Evolutionary conservation across 1,140 invertebrate species (phyloP).

Genomic region (Octopus bimaculoides): DNA sequence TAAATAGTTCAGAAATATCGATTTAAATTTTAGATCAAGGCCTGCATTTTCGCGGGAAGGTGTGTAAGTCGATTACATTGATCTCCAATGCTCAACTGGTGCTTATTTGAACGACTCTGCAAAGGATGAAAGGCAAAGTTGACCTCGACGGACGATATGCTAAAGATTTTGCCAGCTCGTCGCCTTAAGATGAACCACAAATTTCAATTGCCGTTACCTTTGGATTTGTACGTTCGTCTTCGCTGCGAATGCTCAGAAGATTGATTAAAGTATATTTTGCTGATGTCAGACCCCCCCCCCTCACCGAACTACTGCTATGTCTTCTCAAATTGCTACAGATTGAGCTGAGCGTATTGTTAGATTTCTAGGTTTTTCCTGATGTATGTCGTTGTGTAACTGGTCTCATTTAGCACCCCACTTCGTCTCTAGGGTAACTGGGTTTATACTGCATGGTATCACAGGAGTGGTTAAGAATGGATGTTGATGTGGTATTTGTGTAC

Average conservation of each 20-base stretch:
- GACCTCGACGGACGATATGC: too few relatives aligned
- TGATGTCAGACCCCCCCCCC: not conserved
- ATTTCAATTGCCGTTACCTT: not conserved
- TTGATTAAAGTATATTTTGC: not conserved
- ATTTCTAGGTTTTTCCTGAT: not conserved
- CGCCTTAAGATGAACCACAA: too few relatives aligned
- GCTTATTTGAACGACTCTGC: too few relatives aligned
- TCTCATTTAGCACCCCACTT: not conserved
- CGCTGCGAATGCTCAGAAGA: not conserved
- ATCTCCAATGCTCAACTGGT: too few relatives aligned
- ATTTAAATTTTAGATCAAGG: not conserved
- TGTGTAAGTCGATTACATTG: too few relatives aligned
- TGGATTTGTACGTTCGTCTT: conserved; percentile 14
- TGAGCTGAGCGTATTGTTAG: not conserved
- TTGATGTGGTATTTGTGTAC: not conserved
- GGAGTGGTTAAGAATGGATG: not conserved
- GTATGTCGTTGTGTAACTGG: not conserved
- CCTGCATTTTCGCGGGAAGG: too few relatives aligned
- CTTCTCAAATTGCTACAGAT: not conserved
- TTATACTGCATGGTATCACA: not conserved
- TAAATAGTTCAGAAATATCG: conserved; percentile 11
- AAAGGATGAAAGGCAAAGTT: too few relatives aligned
- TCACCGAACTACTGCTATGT: not conserved
- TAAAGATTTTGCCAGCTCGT: too few relatives aligned
- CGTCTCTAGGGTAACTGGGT: not conserved